Conservation (phyloP, 2,797 vertebrate species). For the Chelidonichthys spinosus region DNA sequence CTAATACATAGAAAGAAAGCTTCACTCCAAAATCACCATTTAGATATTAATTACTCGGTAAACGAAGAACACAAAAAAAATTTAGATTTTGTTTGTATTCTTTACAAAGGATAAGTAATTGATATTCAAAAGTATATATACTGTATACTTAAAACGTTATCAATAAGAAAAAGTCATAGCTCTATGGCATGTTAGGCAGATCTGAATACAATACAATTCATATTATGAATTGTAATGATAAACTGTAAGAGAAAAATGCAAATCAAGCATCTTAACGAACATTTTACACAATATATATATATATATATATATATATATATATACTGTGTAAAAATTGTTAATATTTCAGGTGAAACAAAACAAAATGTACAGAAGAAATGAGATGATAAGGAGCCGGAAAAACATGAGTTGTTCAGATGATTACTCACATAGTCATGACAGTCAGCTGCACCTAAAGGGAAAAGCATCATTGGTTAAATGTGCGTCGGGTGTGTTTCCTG, state of each 20-base stretch:
- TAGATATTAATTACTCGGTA: too few relatives aligned
- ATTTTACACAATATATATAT: neutral
- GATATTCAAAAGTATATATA: too few relatives aligned
- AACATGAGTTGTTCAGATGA: neutral
- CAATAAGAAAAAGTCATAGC: too few relatives aligned
- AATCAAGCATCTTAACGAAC: neutral
- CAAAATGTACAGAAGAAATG: neutral
- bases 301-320: neutral
- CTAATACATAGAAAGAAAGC: neutral
- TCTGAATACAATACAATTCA: too few relatives aligned
- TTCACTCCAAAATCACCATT: neutral
- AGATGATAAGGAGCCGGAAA: neutral
- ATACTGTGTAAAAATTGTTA: neutral
- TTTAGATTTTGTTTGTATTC: too few relatives aligned
- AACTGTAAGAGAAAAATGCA: neutral
- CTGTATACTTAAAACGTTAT: too few relatives aligned
- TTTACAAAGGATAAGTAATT: too few relatives aligned
- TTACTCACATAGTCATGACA: constrained; percentile 73
- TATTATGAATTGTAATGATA: neutral
- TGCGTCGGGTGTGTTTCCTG: neutral
- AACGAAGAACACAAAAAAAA: too few relatives aligned
- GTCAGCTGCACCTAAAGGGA: constrained; percentile 65
- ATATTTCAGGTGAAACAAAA: neutral
- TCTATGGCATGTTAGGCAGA: too few relatives aligned
- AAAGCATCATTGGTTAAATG: constrained; percentile 40